phyloP scores from a whole-genome alignment of 2,113 vertebrate genomes.

The Falcunculus frontatus region DNA sequence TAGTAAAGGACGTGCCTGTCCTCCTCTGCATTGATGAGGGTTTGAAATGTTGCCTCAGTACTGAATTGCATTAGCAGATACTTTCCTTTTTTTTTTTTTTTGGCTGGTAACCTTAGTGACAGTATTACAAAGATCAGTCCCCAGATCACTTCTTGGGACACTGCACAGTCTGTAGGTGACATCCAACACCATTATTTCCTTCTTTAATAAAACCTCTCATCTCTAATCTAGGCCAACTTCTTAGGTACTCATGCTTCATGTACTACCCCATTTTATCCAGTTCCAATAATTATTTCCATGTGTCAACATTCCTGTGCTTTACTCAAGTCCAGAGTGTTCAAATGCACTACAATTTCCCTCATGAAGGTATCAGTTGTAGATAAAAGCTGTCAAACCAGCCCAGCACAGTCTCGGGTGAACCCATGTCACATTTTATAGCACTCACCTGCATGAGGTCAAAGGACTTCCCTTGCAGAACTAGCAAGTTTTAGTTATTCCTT shows the following conservation, averaged over 20 bases:
- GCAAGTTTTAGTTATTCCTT: background rate
- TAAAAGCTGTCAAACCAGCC: background rate
- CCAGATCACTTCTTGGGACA: background rate
- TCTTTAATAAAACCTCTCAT: background rate
- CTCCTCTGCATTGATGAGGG: background rate
- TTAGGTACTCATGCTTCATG: background rate
- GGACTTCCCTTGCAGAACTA: background rate
- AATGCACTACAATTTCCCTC: background rate
- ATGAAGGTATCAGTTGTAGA: accelerated
- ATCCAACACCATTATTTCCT: background rate
- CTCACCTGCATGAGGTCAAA: constrained; percentile 9
- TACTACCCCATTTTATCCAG: background rate
- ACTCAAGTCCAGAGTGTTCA: background rate
- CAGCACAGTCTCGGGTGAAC: background rate
- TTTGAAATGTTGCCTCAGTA: background rate
- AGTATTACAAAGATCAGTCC: background rate
- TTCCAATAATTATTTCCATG: background rate
- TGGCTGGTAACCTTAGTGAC: background rate
- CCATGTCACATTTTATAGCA: background rate
- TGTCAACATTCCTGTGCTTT: background rate
- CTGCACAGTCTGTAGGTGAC: background rate
- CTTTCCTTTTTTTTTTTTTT: background rate
- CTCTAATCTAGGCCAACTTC: background rate
- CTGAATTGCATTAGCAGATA: background rate
- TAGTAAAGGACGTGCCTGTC: background rate